A percentile compares a stretch with the other conserved stretches of the same genome.
phyloP scores from a whole-genome alignment of 2,888 invertebrate genomes.

The Sarcophaga caerulescens region DNA sequence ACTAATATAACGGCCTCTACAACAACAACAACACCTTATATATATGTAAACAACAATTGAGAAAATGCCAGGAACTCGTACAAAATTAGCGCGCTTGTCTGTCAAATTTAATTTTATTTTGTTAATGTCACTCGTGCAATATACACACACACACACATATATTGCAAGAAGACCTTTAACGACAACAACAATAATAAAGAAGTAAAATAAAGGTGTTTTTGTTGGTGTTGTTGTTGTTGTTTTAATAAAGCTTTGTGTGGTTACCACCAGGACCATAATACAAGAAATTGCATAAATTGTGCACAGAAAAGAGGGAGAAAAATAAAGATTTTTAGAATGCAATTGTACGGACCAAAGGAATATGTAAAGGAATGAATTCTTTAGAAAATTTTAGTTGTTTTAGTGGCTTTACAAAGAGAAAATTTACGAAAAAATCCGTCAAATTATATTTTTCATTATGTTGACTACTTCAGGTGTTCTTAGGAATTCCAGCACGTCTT shows the following conservation, averaged over 20 bases:
- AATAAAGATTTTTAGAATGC: not conserved
- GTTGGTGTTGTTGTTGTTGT: slow-evolving; percentile 36
- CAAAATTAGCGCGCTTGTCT: slow-evolving; percentile 81
- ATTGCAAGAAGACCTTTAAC: slow-evolving; percentile 28
- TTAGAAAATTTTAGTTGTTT: too few relatives aligned
- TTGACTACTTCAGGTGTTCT: too few relatives aligned
- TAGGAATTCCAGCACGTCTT: too few relatives aligned
- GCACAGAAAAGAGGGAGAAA: not conserved
- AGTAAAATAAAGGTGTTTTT: not conserved
- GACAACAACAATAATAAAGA: slow-evolving; percentile 30
- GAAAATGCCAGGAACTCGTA: slow-evolving; percentile 70
- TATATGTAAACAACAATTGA: slow-evolving; percentile 52
- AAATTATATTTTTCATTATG: too few relatives aligned
- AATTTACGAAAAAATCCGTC: too few relatives aligned
- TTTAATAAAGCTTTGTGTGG: slow-evolving; percentile 54
- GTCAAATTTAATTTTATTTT: slow-evolving; percentile 81
- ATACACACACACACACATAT: not conserved
- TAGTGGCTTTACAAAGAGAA: too few relatives aligned
- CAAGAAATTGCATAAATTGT: slow-evolving; percentile 17
- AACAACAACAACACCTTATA: slow-evolving; percentile 74
- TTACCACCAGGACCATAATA: slow-evolving; percentile 19
- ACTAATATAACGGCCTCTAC: slow-evolving; percentile 54
- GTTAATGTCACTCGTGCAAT: slow-evolving; percentile 77
- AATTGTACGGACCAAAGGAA: not conserved
- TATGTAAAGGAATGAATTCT: not conserved